Conservation (phyloP, 2,113 vertebrate genomes). For the Polypterus bichir region DNA sequence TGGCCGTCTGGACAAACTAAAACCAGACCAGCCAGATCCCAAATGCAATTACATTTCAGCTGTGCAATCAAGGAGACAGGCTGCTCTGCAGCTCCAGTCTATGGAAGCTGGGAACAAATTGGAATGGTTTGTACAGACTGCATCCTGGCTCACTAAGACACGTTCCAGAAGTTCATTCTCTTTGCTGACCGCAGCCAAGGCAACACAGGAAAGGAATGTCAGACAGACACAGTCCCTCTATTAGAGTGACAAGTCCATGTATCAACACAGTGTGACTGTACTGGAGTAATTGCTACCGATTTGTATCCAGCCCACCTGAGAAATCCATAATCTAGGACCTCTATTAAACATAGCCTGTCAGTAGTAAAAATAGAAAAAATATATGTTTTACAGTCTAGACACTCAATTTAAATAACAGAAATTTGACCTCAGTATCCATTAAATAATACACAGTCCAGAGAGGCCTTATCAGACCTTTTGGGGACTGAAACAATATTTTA, state of each 20-base stretch:
- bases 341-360: constrained; percentile 1
- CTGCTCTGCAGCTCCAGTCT: not conserved
- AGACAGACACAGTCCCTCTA: constrained; percentile 16
- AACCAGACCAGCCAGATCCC: not conserved
- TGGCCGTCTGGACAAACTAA: not conserved
- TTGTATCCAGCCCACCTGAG: constrained; percentile 12
- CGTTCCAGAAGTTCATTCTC: constrained; percentile 11
- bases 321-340: constrained; percentile 9
- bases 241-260: constrained; percentile 17
- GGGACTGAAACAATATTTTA: constrained; percentile 24
- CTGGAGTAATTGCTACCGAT: constrained; percentile 12
- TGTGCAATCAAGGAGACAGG: not conserved
- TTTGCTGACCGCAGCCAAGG: constrained; percentile 5
- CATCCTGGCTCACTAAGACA: constrained; percentile 7
- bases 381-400: constrained; percentile 30
- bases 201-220: constrained; percentile 19
- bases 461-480: constrained; percentile 25
- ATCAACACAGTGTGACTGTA: constrained; percentile 12
- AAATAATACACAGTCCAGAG: constrained; percentile 24
- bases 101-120: constrained; percentile 5
- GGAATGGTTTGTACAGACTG: constrained; percentile 12
- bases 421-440: constrained; percentile 20
- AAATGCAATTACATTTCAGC: constrained; percentile 3
- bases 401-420: constrained; percentile 28
- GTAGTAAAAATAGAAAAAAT: constrained; percentile 2